A percentile compares a stretch with the other conserved stretches of the same genome.
These are phyloP conservation scores for Amorpha juglandis DNA, from an alignment of 2,888 invertebrate species.

Conservation along the genomic window DNA sequence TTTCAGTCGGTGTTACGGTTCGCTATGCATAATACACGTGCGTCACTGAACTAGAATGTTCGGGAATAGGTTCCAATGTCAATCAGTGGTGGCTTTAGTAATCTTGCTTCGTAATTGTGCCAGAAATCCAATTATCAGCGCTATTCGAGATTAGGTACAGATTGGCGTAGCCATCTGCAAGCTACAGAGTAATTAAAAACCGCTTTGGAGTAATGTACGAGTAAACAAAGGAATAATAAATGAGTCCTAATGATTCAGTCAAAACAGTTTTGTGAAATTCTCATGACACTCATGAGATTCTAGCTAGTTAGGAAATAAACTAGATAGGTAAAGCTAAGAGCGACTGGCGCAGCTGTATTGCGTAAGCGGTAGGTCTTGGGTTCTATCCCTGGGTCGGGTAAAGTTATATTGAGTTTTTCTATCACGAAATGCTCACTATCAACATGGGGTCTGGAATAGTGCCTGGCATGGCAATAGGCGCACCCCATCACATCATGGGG, in stretches of 20 bases:
- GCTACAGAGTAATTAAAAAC: conserved; percentile 13
- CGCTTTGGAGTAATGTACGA: conserved; percentile 6
- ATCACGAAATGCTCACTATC: too few relatives aligned
- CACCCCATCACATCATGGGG: too few relatives aligned
- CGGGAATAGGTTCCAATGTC: conserved; percentile 62
- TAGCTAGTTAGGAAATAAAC: too few relatives aligned
- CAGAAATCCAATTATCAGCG: conserved; percentile 59
- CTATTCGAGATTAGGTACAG: conserved; percentile 40
- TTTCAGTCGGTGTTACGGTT: background rate
- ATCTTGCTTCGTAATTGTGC: conserved; percentile 65
- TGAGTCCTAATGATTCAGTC: background rate
- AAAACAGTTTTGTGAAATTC: too few relatives aligned
- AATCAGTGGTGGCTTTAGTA: conserved; percentile 64
- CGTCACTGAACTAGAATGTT: conserved; percentile 50
- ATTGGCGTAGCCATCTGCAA: conserved; percentile 15
- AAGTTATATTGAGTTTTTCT: too few relatives aligned
- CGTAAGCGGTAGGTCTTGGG: too few relatives aligned
- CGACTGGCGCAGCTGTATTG: too few relatives aligned
- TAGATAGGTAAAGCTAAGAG: too few relatives aligned
- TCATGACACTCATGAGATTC: too few relatives aligned
- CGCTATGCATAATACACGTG: conserved; percentile 30
- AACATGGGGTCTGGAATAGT: too few relatives aligned
- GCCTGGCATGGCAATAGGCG: too few relatives aligned
- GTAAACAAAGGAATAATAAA: background rate
- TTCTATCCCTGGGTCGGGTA: too few relatives aligned